Evolutionary conservation across 2,113 vertebrate genomes (phyloP), one percentile per base, ranked within the genome.

Genomic region (Sardina pilchardus): DNA sequence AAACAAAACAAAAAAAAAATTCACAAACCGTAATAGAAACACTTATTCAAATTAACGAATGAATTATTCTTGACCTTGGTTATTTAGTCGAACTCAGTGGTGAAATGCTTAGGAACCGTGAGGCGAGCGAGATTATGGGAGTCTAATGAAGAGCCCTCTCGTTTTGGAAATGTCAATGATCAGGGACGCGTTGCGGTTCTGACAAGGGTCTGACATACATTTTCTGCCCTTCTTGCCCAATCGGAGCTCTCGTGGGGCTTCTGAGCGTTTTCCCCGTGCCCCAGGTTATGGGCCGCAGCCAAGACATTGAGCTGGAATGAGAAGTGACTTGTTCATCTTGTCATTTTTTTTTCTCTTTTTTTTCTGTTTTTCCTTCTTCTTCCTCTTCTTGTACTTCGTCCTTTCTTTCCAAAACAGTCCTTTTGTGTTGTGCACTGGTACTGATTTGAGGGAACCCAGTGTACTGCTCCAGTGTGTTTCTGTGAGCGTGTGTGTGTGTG

Each of bases 91-190:
- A 16, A 78, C 82, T 12, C 19, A 24, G 82, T 82, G 85, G 30
- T 30, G 50, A 1, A 26, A 34, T 75, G n/a, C n/a, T 63, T 6
- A 30, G 21, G 34, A 43, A 12, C 42, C 19, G 39, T 42, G 39
- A 56, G 45, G 82, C 12, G 59, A 42, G 53, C 30, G 75, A 12
- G 16, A 82, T 67, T 43, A 39, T 26, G 14, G 26, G 78, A 78
- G 43, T 39, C 21, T 42, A 36, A 53, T 81, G 71, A 85, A 63
- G 50, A 84, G 19, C 21, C 81, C 50, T 47, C 39, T 39, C 39
- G 39, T 56, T 82, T 81, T n/a, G 82, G 82, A 81, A 88, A 86
- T 87, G 87, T 88, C 82, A 83, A 30, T 83, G 82, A 88, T 87
- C 83, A 84, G 39, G 84, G 82, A 56, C 39, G 47, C 42, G 34